Base-by-base conservation (phyloP, 2,797 vertebrate species). In the Threskiornis aethiopicus region DNA sequence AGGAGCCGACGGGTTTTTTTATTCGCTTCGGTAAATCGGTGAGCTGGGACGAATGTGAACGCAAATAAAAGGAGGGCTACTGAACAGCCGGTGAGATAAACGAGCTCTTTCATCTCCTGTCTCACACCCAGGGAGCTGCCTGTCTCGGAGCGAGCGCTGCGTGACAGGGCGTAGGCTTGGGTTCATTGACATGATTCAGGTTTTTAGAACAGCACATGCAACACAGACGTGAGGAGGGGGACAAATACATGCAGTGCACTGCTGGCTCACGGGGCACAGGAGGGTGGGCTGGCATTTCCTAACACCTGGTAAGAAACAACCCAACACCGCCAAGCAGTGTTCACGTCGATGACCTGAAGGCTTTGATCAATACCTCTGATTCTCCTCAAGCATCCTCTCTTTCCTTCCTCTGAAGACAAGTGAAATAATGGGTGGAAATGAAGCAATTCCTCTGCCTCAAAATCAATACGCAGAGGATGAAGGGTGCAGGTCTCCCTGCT, bases 41-140 rank as follows among this genome's bases (percentile, higher is more conserved):
- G 67, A 94, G 91, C 41, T 26, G 35, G 81, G 52, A 72, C 4
- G 2, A 70, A 80, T 10, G 78, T 82, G 85, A 95, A 86, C 5
- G 87, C 91, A 94, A 95, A 96, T 25, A 96, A 61, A 88, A 69
- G 0, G 64, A 54, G 79, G 49, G 65, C 24, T 70, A 21, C 76
- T 7, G 51, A 93, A 37, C 69, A 72, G 92, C 77, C 5, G 0
- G 25, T 0, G 16, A 93, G 96, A 95, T 96, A 91, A 96, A 77
- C 0, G 4, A 55, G 51, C 81, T 35, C 95, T 96, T 96, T 96
- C 87, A 96, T 89, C 90, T 92, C 71, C 62, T 18, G 44, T 28
- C 86, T 85, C 91, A 22, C 72, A 12, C 65, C 55, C 93, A 84
- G 65, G 80, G 61, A 79, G 71, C 57, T 87, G 82, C 76, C 66